Evolutionary conservation across 2,888 invertebrate species (phyloP).

Genomic region (Microctonus aethiopoides): DNA sequence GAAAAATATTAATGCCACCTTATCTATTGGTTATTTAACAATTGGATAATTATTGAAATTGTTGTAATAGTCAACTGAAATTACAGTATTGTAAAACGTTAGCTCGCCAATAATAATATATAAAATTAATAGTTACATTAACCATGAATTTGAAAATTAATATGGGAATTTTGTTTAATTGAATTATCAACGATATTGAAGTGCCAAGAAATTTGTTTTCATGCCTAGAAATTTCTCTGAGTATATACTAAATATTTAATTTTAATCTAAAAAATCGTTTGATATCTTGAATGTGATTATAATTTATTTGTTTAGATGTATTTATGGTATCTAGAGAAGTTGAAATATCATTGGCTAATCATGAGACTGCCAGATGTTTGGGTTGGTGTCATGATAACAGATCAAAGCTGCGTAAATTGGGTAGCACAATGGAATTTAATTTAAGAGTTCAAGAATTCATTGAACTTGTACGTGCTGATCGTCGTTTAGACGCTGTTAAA

Average conservation of each 20-base stretch:
- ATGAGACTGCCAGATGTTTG: slow-evolving; percentile 89
- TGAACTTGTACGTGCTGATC: slow-evolving; percentile 88
- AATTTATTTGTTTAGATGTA: slow-evolving; percentile 79
- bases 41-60: no score
- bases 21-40: no score
- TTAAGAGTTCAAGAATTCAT: slow-evolving; percentile 94
- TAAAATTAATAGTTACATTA: no score
- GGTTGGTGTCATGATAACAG: slow-evolving; percentile 97
- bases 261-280: background rate
- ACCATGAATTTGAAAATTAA: no score
- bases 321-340: slow-evolving; percentile 86
- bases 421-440: slow-evolving; percentile 96
- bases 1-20: no score
- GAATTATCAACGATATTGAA: no score
- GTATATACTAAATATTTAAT: background rate
- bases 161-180: no score
- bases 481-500: slow-evolving; percentile 90
- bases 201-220: no score
- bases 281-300: background rate
- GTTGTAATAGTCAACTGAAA: no score
- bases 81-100: no score
- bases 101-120: no score
- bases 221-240: no score
- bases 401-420: slow-evolving; percentile 92
- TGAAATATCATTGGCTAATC: slow-evolving; percentile 83